phyloP scores from a whole-genome alignment of 1,140 invertebrate genomes.

The Sipha flava region DNA sequence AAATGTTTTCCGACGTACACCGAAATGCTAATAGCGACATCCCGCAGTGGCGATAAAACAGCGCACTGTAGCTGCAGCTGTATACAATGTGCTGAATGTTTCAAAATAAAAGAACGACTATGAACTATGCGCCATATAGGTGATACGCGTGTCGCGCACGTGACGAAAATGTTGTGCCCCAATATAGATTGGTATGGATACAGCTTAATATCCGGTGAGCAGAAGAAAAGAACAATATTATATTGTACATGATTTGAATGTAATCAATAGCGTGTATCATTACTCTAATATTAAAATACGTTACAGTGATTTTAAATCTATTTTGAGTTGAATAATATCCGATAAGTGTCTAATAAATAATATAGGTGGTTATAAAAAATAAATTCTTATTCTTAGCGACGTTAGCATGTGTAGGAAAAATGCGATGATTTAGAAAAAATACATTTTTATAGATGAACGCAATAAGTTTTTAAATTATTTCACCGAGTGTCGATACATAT shows the following conservation, averaged over 20 bases:
- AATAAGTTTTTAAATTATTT: too few relatives aligned
- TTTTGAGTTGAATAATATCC: too few relatives aligned
- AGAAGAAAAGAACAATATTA: conserved; percentile 8
- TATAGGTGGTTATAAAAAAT: too few relatives aligned
- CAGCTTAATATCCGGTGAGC: not conserved
- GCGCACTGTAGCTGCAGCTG: not conserved
- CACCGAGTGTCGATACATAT: too few relatives aligned
- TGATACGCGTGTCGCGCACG: conserved; percentile 21
- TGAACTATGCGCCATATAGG: not conserved
- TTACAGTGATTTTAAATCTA: too few relatives aligned
- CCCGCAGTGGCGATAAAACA: not conserved
- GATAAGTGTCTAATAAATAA: too few relatives aligned
- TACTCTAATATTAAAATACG: not conserved
- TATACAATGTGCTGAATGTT: not conserved
- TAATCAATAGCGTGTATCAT: not conserved
- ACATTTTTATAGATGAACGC: too few relatives aligned
- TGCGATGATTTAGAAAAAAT: too few relatives aligned
- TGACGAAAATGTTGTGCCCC: not conserved
- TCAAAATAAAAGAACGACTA: not conserved
- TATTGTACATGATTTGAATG: not conserved
- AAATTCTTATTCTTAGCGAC: too few relatives aligned
- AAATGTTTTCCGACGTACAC: not conserved
- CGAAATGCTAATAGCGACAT: not conserved
- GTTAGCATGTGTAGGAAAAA: too few relatives aligned
- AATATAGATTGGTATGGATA: not conserved